Conservation (phyloP, 2,113 vertebrate species). For the Gorsachius goisagi region DNA sequence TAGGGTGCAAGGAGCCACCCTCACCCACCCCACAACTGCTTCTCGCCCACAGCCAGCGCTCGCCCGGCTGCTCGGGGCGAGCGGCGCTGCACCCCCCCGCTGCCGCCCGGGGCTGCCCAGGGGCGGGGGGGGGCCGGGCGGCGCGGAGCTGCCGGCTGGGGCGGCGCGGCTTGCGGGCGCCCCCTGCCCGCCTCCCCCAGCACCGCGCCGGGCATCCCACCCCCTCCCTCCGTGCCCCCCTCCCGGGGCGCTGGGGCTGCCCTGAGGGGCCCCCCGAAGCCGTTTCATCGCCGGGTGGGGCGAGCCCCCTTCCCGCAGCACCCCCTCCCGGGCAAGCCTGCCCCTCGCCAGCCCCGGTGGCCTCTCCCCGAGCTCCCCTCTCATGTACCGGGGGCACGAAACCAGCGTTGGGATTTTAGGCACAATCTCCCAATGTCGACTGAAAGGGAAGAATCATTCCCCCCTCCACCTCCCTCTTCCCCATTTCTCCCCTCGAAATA, state of each 20-base stretch:
- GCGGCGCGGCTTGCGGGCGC: not conserved
- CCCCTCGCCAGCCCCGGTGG: not conserved
- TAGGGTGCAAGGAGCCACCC: not conserved
- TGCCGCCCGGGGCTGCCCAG: not conserved
- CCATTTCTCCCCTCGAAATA: not conserved
- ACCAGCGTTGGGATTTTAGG: not conserved
- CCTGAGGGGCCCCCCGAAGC: not conserved
- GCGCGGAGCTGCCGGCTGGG: not conserved
- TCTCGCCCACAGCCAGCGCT: not conserved
- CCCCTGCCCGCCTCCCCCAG: slow-evolving; percentile 13
- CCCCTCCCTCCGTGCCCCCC: accelerated
- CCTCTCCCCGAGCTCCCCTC: not conserved
- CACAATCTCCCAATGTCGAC: not conserved
- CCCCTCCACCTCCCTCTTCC: no score
- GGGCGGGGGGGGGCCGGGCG: not conserved
- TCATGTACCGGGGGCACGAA: not conserved
- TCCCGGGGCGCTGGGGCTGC: not conserved
- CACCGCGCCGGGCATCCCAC: not conserved
- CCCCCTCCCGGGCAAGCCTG: not conserved
- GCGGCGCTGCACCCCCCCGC: accelerated
- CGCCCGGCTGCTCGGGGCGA: not conserved
- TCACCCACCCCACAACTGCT: not conserved
- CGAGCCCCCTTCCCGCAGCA: not conserved
- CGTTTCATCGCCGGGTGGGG: not conserved
- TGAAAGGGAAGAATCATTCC: not conserved